Evolutionary conservation across 2,797 vertebrate species (phyloP), one percentile per base, ranked within the genome.

Genomic region (Hydrolagus colliei): DNA sequence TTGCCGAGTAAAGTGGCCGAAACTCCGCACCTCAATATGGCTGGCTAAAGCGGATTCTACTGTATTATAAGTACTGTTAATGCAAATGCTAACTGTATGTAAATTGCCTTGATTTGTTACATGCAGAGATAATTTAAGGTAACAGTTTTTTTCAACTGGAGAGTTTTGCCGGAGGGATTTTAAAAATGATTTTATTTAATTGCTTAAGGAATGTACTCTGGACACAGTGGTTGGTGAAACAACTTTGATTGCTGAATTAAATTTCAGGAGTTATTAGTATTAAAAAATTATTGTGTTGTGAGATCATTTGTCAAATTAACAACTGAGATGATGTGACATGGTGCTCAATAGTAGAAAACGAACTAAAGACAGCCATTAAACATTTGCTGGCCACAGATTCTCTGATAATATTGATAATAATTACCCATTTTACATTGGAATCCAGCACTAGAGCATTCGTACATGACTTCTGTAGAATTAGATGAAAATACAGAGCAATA

Each of bases 11-110:
- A 52, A 52, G 2, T 6, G 41, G 6, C 2, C 86, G 73, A 86
- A 67, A 86, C 68, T 62, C 63, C 89, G 87, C 89, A 89, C 89
- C 88, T 91, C 89, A 90, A 91, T 88, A n/a, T 22, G 62, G 14
- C 61, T 13, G 9, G 3, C 61, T 65, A 87, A 90, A 72, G 82
- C 88, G 89, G 89, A 89, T 88, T 89, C 88, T 89, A 91, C 90
- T 88, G 90, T 87, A 87, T 86, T 86, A 85, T 86, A 88, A 92
- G 92, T 94, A 92, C 93, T 93, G 90, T 91, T 6, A 52, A 52
- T 52, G 41, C 41, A 52, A 52, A 52, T 52, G 41, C 41, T 52
- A 52, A 52, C 62, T 80, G 13, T 14, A 65, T 80, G 62, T 9
- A 80, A 32, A 32, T 80, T 80, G 62, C 22, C 65, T 13, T 80